These are phyloP conservation scores for Neomonachus schauinslandi DNA, from an alignment of 2,113 vertebrate species.

Conservation along the genomic window DNA sequence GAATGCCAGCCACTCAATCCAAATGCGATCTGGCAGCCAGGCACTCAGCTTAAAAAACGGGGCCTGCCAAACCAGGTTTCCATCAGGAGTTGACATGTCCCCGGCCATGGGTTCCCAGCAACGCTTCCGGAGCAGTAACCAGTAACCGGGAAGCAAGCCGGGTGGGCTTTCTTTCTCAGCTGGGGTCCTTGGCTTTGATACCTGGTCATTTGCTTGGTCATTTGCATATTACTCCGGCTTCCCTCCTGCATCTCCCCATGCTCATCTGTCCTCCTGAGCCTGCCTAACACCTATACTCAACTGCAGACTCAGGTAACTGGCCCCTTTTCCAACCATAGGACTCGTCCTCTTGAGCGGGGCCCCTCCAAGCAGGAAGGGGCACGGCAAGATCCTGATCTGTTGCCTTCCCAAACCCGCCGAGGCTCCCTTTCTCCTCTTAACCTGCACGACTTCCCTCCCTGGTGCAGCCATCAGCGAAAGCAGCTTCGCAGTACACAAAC, in stretches of 20 bases:
- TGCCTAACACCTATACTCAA: not conserved
- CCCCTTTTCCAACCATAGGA: fast-evolving
- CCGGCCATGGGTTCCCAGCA: conserved; percentile 73
- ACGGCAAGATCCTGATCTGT: not conserved
- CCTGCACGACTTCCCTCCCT: not conserved
- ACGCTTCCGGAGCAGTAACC: conserved; percentile 74
- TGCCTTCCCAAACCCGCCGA: not conserved
- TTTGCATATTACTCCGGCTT: not conserved
- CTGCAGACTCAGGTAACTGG: not conserved
- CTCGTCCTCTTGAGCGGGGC: not conserved
- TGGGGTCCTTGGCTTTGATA: conserved; percentile 73
- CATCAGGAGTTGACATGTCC: conserved; percentile 86
- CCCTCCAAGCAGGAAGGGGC: not conserved
- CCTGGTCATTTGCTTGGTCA: conserved; percentile 49
- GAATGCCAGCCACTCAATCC: conserved; percentile 85
- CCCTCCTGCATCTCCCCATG: not conserved
- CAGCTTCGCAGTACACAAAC: not conserved
- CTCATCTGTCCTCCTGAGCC: fast-evolving
- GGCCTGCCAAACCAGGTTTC: conserved; percentile 84
- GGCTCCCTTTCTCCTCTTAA: not conserved
- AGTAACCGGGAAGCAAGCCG: conserved; percentile 75
- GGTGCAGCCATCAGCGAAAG: not conserved
- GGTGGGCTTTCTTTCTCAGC: not conserved
- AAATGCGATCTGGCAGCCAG: conserved; percentile 87
- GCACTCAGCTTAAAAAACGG: conserved; percentile 82